These are phyloP conservation scores for Desmodus rotundus DNA, from an alignment of 2,113 vertebrate genomes.

Conservation along the genomic window DNA sequence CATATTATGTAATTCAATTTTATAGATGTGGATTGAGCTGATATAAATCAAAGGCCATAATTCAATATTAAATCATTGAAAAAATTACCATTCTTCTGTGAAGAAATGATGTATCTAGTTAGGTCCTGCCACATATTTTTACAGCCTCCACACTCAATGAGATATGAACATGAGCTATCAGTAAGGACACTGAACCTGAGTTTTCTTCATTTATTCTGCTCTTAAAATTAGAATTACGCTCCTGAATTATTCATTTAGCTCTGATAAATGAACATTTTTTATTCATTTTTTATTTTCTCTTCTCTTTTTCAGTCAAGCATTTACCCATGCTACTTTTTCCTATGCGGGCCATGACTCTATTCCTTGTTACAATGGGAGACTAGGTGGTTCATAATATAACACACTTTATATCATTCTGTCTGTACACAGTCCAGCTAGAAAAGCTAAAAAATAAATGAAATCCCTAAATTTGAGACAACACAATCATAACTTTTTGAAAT, in stretches of 20 bases:
- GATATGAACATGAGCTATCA: not conserved
- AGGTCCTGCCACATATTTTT: not conserved
- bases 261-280: not conserved
- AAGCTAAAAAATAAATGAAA: not conserved
- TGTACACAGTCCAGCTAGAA: not conserved
- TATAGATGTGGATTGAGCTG: not conserved
- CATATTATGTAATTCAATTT: not conserved
- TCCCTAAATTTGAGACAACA: not conserved
- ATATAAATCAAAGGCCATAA: not conserved
- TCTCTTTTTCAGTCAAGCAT: not conserved
- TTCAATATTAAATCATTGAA: not conserved
- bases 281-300: not conserved
- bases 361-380: not conserved
- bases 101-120: not conserved
- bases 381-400: not conserved
- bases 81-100: not conserved
- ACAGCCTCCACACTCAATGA: not conserved
- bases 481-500: not conserved
- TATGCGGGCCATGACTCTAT: not conserved
- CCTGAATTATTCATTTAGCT: not conserved
- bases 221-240: not conserved
- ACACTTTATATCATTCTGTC: not conserved
- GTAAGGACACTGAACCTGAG: not conserved
- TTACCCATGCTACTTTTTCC: not conserved
- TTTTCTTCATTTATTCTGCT: not conserved